Conservation (phyloP, 2,888 invertebrate species). For the Anagyrus pseudococci region DNA sequence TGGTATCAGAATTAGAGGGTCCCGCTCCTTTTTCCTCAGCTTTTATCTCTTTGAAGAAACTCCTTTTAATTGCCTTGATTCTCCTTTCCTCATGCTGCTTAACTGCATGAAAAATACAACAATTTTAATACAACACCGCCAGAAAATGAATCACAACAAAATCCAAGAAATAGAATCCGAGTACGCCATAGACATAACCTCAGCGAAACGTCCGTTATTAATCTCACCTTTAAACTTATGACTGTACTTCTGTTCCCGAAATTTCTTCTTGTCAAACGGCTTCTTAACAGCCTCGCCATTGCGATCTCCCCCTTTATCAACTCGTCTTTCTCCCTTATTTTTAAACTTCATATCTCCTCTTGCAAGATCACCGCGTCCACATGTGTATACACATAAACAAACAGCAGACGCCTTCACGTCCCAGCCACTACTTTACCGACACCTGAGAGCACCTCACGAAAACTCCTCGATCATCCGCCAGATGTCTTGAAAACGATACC, state of each 20-base stretch:
- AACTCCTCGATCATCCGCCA: too few species aligned
- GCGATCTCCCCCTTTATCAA: slow-evolving; percentile 3
- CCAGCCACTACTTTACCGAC: too few species aligned
- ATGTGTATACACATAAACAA: too few species aligned
- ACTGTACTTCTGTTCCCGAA: slow-evolving; percentile 73
- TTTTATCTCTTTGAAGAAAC: slow-evolving; percentile 67
- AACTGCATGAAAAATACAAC: slow-evolving; percentile 52
- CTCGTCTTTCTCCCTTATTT: not conserved
- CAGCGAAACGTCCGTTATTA: too few species aligned
- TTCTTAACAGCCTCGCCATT: slow-evolving; percentile 61
- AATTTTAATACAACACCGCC: slow-evolving; percentile 17
- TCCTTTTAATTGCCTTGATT: slow-evolving; percentile 66
- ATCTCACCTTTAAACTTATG: slow-evolving; percentile 69
- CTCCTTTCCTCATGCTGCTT: slow-evolving; percentile 73
- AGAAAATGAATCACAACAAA: slow-evolving; percentile 18
- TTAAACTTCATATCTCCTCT: too few species aligned
- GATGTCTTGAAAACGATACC: too few species aligned
- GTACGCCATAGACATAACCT: slow-evolving; percentile 34
- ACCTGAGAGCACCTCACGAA: too few species aligned
- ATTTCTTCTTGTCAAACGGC: slow-evolving; percentile 73
- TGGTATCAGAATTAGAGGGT: not conserved
- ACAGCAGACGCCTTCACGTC: too few species aligned
- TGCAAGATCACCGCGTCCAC: too few species aligned
- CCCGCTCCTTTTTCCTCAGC: slow-evolving; percentile 58
- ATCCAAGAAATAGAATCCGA: not conserved